Evolutionary conservation across 2,113 vertebrate species (phyloP), one percentile per base, ranked within the genome.

Genomic region (Malurus elegans): DNA sequence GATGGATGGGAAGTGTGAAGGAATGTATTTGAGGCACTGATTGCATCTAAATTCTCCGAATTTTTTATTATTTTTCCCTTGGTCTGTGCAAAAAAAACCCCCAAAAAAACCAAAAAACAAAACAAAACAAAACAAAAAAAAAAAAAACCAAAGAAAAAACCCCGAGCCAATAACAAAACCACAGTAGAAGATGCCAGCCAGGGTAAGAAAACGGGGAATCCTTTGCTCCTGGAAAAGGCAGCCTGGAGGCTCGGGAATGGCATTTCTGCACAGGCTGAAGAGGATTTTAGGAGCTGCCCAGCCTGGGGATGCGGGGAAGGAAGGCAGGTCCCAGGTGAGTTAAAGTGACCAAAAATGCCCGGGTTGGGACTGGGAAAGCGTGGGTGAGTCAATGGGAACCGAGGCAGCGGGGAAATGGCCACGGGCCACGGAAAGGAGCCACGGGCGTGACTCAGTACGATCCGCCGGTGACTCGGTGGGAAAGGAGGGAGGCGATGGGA

Each of bases 311-410:
- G 57, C 47, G 21, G 44, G 44, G 71, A 25, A 58, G 42, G 36
- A 21, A 72, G 28, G 72, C 7, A 18, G 57, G 12, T 8, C 28
- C 31, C 31, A 7, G 48, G 32, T 42, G 31, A 62, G 26, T 36
- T 57, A 13, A 4, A 23, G 50, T 0, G 60, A 25, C 42, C 75
- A 64, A 47, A 25, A 58, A 38, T 5, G 11, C 38, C 34, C 34
- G 5, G 51, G 23, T 13, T 42, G 57, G 53, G 73, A 8, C 7
- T 24, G 45, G 47, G 38, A 73, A 78, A 28, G 82, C 65, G 57
- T 88, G 26, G 69, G 45, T 96, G 96, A 97, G 64, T 97, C 93
- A 92, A 4, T 95, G 97, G 94, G 95, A 97, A 96, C 90, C 74
- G 5, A 86, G 5, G 86, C 51, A 14, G 1, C 4, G 0, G 54